Evolutionary conservation across 1,140 invertebrate species (phyloP).

Genomic region (Drosophila repleta): DNA sequence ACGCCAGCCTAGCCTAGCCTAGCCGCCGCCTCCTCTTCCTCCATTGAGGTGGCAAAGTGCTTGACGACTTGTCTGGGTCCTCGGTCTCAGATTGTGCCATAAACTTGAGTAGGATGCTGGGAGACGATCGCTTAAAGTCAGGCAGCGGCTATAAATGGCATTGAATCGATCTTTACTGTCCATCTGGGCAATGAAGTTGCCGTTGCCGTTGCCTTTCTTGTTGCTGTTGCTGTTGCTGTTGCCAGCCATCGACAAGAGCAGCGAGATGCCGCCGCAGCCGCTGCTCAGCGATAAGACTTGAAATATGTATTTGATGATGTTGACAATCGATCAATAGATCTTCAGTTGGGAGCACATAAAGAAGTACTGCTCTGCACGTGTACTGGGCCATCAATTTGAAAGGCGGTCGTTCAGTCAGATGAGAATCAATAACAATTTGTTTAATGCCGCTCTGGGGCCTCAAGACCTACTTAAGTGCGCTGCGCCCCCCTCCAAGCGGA

Average conservation of each 20-base stretch:
- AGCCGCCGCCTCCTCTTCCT: no score
- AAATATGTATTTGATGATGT: conserved; percentile 78
- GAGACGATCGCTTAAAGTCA: conserved; percentile 49
- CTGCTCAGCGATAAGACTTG: conserved; percentile 37
- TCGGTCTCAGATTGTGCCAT: conserved; percentile 31
- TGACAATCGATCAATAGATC: conserved; percentile 76
- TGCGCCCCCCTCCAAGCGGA: conserved; percentile 43
- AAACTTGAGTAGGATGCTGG: conserved; percentile 30
- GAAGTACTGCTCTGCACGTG: conserved; percentile 50
- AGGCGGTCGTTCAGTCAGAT: conserved; percentile 72
- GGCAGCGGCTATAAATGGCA: conserved; percentile 62
- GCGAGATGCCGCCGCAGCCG: conserved; percentile 41
- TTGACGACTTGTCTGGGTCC: conserved; percentile 8
- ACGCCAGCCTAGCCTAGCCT: conserved; percentile 11
- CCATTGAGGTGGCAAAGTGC: conserved; percentile 26
- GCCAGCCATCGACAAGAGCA: background rate
- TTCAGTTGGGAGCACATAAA: conserved; percentile 66
- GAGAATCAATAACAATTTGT: conserved; percentile 76
- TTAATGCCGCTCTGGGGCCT: conserved; percentile 24
- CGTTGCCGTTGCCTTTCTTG: conserved; percentile 27
- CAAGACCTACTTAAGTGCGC: conserved; percentile 19
- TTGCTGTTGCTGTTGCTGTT: conserved; percentile 6
- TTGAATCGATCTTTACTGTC: conserved; percentile 60
- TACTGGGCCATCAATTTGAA: conserved; percentile 59
- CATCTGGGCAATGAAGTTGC: conserved; percentile 65